phyloP scores from a whole-genome alignment of 1,140 invertebrate species.

The Colletes gigas region DNA sequence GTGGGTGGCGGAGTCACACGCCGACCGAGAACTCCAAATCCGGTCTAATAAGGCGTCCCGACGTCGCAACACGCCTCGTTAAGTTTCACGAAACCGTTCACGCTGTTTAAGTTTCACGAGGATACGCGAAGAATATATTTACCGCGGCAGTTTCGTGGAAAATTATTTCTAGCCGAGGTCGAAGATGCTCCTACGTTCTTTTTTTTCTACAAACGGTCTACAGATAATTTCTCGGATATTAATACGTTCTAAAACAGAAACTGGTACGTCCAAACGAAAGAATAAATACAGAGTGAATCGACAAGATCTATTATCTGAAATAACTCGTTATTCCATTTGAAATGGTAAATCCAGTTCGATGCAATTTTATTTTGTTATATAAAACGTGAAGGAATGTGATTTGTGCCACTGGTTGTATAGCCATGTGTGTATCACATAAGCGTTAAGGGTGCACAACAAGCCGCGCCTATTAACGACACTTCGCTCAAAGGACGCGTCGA shows the following conservation, averaged over 20 bases:
- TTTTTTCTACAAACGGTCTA: background rate
- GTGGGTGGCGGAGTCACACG: slow-evolving; percentile 74
- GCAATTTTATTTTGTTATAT: too few species aligned
- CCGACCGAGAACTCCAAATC: slow-evolving; percentile 40
- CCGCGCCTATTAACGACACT: background rate
- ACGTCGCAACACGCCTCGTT: slow-evolving; percentile 39
- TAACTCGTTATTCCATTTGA: too few species aligned
- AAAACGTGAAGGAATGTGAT: too few species aligned
- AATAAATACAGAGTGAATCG: too few species aligned
- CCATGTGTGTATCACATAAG: background rate
- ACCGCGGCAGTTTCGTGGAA: background rate
- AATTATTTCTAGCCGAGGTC: slow-evolving; percentile 1
- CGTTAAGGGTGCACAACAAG: background rate
- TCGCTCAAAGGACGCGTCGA: background rate
- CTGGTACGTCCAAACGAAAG: too few species aligned
- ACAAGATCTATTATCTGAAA: too few species aligned
- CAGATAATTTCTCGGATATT: background rate
- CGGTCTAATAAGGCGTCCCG: slow-evolving; percentile 53
- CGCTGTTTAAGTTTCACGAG: background rate
- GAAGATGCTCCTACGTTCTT: background rate
- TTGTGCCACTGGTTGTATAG: too few species aligned
- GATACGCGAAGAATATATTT: slow-evolving; percentile 10
- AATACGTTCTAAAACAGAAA: too few species aligned
- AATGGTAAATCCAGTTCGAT: too few species aligned
- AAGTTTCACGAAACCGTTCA: slow-evolving; percentile 10